Percentiles rank a stretch among this genome's conserved stretches.
phyloP scores from a whole-genome alignment of 2,888 invertebrate genomes.

The Heliconius sara region DNA sequence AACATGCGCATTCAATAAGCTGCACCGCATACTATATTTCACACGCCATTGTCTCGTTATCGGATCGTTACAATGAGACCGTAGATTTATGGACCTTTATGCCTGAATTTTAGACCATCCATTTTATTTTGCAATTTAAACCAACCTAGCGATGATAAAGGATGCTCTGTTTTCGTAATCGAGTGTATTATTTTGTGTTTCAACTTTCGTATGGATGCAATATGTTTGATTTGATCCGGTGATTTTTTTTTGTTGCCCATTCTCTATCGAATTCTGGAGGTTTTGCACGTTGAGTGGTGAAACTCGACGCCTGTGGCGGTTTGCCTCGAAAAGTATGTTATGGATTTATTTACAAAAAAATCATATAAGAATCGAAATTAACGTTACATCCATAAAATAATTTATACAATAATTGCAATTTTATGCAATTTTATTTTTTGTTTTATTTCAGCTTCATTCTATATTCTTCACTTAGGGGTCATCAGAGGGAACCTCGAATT shows the following conservation, averaged over 20 bases:
- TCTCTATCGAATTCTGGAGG: no score
- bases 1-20: slow-evolving; percentile 58
- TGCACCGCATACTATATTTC: slow-evolving; percentile 61
- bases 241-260: background rate
- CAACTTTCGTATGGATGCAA: background rate
- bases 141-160: slow-evolving; percentile 38
- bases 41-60: slow-evolving; percentile 61
- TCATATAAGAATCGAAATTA: no score
- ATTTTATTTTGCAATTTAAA: slow-evolving; percentile 47
- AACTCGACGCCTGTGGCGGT: no score
- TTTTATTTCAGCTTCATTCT: no score
- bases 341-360: no score
- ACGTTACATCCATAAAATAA: no score
- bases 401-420: no score
- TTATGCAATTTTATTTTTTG: no score
- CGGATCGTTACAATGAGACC: slow-evolving; percentile 58
- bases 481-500: no score
- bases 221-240: background rate
- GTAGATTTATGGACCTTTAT: slow-evolving; percentile 59
- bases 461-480: no score
- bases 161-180: slow-evolving; percentile 11
- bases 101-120: slow-evolving; percentile 43
- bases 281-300: no score
- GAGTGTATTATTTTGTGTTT: slow-evolving; percentile 22
- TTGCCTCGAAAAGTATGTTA: no score